A percentile compares a stretch with the other conserved stretches of the same genome.
Conservation (phyloP, 2,797 vertebrate species). For the Sarcophilus harrisii region DNA sequence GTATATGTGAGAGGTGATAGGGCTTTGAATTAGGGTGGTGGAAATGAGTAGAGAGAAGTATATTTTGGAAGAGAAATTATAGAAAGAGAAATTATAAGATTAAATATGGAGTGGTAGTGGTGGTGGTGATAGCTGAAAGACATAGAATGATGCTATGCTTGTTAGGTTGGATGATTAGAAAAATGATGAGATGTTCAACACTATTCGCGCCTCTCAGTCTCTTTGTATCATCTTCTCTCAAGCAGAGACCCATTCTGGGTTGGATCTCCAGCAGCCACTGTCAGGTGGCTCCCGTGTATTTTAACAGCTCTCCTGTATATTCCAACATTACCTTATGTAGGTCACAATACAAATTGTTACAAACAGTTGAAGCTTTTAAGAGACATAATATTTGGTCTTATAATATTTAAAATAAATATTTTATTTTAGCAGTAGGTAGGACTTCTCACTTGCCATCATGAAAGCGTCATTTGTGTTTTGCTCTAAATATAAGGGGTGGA, state of each 20-base stretch:
- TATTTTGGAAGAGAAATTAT: not conserved
- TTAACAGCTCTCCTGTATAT: no score
- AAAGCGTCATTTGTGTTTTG: not conserved
- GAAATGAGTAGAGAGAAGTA: not conserved
- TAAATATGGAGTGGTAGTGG: not conserved
- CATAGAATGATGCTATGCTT: not conserved
- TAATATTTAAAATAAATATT: not conserved
- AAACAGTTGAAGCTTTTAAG: not conserved
- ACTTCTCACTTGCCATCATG: not conserved
- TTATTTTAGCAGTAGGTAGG: not conserved
- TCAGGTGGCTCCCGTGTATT: no score
- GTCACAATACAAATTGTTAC: not conserved
- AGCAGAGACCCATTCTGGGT: no score
- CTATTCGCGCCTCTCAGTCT: not conserved
- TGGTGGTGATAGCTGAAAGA: not conserved
- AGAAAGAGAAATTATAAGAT: not conserved
- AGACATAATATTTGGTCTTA: not conserved
- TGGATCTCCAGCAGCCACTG: no score
- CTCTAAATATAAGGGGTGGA: not conserved
- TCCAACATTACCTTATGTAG: no score
- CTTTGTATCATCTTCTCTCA: no score
- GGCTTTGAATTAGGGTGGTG: not conserved
- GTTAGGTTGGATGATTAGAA: not conserved
- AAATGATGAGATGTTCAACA: not conserved
- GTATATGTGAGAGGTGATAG: not conserved